These are phyloP conservation scores for Neolamprologus longior DNA, from an alignment of 2,113 vertebrate genomes.

Conservation along the genomic window DNA sequence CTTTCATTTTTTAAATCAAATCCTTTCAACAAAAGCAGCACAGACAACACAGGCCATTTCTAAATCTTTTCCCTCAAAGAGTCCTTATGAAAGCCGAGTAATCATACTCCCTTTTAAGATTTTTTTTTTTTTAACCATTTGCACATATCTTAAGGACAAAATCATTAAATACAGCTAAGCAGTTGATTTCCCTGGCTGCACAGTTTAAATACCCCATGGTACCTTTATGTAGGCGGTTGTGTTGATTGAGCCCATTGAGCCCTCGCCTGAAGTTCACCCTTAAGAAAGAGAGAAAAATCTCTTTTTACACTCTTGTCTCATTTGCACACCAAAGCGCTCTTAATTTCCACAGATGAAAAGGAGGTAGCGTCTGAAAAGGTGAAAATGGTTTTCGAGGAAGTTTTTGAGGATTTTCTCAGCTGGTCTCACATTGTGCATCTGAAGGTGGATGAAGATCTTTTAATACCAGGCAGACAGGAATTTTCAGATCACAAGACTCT, in stretches of 20 bases:
- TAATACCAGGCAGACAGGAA: neutral
- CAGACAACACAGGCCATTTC: neutral
- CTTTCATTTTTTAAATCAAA: neutral
- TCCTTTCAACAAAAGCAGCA: neutral
- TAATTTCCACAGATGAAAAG: neutral
- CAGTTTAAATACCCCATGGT: neutral
- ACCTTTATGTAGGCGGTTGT: neutral
- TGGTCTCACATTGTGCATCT: neutral
- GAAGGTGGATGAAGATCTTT: neutral
- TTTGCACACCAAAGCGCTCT: neutral
- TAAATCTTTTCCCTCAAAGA: neutral
- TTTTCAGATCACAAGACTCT: neutral
- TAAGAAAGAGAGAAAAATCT: neutral
- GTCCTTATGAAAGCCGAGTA: neutral
- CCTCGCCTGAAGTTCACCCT: neutral
- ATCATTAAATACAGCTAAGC: neutral
- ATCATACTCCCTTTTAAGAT: neutral
- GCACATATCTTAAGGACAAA: conserved; percentile 5
- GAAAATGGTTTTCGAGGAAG: neutral
- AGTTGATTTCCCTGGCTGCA: neutral
- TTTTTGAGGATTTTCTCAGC: neutral
- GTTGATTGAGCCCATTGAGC: neutral
- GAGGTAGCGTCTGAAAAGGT: neutral
- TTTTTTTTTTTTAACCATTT: neutral
- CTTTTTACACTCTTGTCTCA: neutral